Conservation (phyloP, 2,113 vertebrate species). For the Hydrolagus affinis region DNA sequence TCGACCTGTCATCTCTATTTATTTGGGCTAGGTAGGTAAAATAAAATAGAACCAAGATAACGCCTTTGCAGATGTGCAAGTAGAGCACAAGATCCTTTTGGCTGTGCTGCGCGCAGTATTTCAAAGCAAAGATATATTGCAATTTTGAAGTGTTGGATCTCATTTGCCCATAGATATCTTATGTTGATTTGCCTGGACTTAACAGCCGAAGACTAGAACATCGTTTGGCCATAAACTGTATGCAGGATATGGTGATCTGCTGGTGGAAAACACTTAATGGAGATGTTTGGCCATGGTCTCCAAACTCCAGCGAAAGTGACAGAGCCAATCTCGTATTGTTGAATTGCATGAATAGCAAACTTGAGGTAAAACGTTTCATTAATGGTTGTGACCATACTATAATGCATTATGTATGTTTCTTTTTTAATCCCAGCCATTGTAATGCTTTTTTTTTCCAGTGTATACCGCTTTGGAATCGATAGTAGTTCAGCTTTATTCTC, state of each 20-base stretch:
- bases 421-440: not conserved
- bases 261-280: constrained; percentile 73
- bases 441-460: not conserved
- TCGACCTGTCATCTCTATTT: not conserved
- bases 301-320: constrained; percentile 60
- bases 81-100: not conserved
- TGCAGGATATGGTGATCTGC: constrained; percentile 73
- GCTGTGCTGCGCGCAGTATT: not conserved
- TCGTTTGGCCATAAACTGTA: constrained; percentile 60
- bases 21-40: not conserved
- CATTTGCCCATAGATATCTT: constrained; percentile 60
- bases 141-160: not conserved
- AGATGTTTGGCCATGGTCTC: constrained; percentile 77
- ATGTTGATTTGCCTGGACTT: constrained; percentile 61
- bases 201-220: constrained; percentile 54
- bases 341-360: constrained; percentile 59
- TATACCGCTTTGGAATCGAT: not conserved
- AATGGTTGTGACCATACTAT: not conserved
- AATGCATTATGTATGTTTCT: not conserved
- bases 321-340: constrained; percentile 77
- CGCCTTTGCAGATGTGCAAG: not conserved
- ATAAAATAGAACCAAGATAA: not conserved
- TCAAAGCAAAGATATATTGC: not conserved
- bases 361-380: constrained; percentile 63
- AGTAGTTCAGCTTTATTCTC: not conserved